phyloP scores from a whole-genome alignment of 2,888 invertebrate species.

The Melolontha melolontha region DNA sequence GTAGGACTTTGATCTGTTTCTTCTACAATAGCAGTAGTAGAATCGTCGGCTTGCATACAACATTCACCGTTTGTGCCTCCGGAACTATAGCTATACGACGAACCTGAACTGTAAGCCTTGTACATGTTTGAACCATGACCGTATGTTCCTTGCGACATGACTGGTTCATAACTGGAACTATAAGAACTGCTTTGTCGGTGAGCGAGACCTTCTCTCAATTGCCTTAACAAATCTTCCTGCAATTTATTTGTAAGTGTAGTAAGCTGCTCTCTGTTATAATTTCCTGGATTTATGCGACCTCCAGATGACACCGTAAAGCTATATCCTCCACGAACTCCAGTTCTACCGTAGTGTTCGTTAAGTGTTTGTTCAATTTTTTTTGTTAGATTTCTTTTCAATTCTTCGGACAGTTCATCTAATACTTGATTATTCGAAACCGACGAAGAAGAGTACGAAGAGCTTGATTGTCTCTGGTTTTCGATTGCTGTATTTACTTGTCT shows the following conservation, averaged over 20 bases:
- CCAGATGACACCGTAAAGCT: constrained; percentile 50
- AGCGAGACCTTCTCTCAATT: constrained; percentile 59
- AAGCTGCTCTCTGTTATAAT: constrained; percentile 54
- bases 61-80: constrained; percentile 30
- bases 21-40: constrained; percentile 9
- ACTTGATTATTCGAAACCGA: constrained; percentile 53
- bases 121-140: constrained; percentile 11
- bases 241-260: constrained; percentile 57
- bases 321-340: constrained; percentile 50
- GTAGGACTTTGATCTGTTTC: neutral
- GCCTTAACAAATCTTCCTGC: constrained; percentile 57
- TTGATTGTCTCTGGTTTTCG: constrained; percentile 47
- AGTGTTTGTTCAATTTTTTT: constrained; percentile 54
- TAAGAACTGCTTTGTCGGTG: constrained; percentile 11
- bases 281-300: constrained; percentile 50
- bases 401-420: constrained; percentile 57
- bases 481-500: constrained; percentile 58
- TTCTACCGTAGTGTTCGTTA: constrained; percentile 51
- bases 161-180: constrained; percentile 12
- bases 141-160: constrained; percentile 9
- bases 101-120: constrained; percentile 25
- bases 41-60: constrained; percentile 47
- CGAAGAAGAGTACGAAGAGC: constrained; percentile 39
- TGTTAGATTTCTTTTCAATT: constrained; percentile 61
- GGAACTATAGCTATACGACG: constrained; percentile 11